Percentiles rank a stretch among this genome's conserved stretches.
Conservation (phyloP, 1,140 invertebrate species). For the Apis cerana region DNA sequence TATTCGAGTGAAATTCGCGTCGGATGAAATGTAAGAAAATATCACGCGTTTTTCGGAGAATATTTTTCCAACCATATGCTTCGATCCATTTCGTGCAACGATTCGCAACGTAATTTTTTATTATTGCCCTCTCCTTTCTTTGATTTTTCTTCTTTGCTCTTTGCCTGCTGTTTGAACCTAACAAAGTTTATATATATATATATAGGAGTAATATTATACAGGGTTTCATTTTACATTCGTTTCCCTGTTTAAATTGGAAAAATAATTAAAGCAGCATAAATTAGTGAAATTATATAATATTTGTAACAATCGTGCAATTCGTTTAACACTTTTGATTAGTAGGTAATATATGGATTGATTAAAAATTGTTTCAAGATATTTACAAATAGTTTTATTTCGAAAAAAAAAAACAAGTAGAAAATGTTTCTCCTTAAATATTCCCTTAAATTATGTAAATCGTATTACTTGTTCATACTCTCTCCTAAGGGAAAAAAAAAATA, state of each 20-base stretch:
- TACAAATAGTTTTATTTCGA: too few species aligned
- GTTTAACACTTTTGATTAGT: neutral
- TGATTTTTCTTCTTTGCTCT: neutral
- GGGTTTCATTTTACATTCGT: neutral
- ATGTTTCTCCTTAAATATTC: too few species aligned
- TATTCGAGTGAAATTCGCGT: slow-evolving; percentile 12
- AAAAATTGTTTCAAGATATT: neutral
- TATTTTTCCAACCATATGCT: neutral
- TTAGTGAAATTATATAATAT: neutral
- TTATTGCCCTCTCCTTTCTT: neutral
- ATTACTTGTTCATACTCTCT: too few species aligned
- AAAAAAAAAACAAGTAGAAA: neutral
- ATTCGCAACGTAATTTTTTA: slow-evolving; percentile 3
- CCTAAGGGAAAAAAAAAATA: too few species aligned
- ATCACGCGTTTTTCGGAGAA: neutral
- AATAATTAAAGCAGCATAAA: neutral
- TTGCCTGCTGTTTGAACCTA: neutral
- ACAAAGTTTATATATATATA: neutral
- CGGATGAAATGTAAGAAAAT: neutral
- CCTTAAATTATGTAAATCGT: too few species aligned
- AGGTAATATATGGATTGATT: neutral
- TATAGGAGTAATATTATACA: slow-evolving; percentile 11
- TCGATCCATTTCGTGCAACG: neutral
- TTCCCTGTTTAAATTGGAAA: neutral
- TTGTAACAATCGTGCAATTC: neutral